phyloP scores from a whole-genome alignment of 23 tunicate genomes.

The Botrylloides violaceus region DNA sequence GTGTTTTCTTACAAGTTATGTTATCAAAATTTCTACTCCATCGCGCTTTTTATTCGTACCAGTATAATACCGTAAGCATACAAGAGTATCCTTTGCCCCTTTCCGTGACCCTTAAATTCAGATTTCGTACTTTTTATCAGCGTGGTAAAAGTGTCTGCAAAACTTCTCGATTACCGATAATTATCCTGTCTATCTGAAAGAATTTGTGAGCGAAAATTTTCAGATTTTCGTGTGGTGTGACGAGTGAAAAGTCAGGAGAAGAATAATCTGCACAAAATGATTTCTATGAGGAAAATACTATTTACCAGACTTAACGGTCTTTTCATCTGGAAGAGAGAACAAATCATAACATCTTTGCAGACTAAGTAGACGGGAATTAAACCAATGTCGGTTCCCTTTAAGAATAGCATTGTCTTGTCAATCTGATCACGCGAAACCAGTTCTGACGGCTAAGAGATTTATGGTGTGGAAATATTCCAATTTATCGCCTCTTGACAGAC shows the following conservation, averaged over 20 bases:
- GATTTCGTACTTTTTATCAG: not conserved
- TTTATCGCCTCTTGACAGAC: conserved; percentile 1
- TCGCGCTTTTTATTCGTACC: not conserved
- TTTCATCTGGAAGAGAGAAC: not conserved
- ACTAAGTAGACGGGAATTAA: not conserved
- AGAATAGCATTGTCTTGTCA: not conserved
- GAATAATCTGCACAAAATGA: too few relatives aligned
- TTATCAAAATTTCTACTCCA: not conserved
- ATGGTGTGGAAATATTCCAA: not conserved
- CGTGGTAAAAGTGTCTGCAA: not conserved
- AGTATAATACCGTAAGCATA: not conserved
- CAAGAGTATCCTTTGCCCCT: too few relatives aligned
- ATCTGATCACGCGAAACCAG: not conserved
- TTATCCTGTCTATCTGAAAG: not conserved
- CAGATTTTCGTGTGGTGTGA: too few relatives aligned
- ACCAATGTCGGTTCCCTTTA: not conserved
- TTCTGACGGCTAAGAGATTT: not conserved
- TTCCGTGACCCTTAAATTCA: too few relatives aligned
- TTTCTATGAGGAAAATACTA: too few relatives aligned
- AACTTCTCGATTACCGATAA: not conserved
- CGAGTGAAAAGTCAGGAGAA: too few relatives aligned
- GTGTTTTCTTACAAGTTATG: not conserved
- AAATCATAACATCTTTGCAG: not conserved
- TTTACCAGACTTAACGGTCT: not conserved
- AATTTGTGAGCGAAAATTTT: too few relatives aligned